These are phyloP conservation scores for Lota lota DNA, from an alignment of 2,113 vertebrate species.

Conservation along the genomic window DNA sequence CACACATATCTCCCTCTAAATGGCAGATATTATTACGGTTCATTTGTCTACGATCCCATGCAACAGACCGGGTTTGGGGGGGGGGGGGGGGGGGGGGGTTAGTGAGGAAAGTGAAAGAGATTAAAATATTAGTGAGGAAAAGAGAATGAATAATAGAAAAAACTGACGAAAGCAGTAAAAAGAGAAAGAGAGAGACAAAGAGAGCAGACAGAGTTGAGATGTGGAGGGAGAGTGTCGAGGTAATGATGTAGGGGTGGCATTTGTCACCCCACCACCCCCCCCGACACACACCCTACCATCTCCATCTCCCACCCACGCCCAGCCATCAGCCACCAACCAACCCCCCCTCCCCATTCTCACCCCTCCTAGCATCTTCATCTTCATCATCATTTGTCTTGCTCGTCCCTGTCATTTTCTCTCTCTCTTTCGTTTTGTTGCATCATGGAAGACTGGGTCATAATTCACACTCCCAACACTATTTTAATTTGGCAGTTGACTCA, in stretches of 20 bases:
- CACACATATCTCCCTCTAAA: slow-evolving; percentile 31
- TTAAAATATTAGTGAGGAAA: slow-evolving; percentile 55
- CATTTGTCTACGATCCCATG: slow-evolving; percentile 43
- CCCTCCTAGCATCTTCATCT: not conserved
- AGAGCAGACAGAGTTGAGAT: slow-evolving; percentile 17
- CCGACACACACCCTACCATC: not conserved
- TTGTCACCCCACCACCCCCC: slow-evolving; percentile 3
- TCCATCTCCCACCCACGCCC: not conserved
- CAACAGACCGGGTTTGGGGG: no score
- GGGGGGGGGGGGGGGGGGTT: slow-evolving; percentile 6
- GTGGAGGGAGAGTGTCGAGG: slow-evolving; percentile 35
- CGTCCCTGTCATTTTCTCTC: slow-evolving; percentile 13
- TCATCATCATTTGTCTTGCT: slow-evolving; percentile 4
- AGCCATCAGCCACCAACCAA: not conserved
- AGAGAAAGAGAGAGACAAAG: slow-evolving; percentile 48
- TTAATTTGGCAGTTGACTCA: not conserved
- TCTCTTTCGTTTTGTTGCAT: slow-evolving; percentile 62
- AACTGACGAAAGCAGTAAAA: slow-evolving; percentile 46
- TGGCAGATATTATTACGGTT: slow-evolving; percentile 61
- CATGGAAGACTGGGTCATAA: slow-evolving; percentile 46
- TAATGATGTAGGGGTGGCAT: slow-evolving; percentile 59
- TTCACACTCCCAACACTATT: slow-evolving; percentile 9
- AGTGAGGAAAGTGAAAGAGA: slow-evolving; percentile 51
- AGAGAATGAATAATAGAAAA: slow-evolving; percentile 59
- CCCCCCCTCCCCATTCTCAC: not conserved